A percentile compares a stretch with the other conserved stretches of the same genome.
Conservation (phyloP, 2,888 invertebrate species). For the Sturmia bella region DNA sequence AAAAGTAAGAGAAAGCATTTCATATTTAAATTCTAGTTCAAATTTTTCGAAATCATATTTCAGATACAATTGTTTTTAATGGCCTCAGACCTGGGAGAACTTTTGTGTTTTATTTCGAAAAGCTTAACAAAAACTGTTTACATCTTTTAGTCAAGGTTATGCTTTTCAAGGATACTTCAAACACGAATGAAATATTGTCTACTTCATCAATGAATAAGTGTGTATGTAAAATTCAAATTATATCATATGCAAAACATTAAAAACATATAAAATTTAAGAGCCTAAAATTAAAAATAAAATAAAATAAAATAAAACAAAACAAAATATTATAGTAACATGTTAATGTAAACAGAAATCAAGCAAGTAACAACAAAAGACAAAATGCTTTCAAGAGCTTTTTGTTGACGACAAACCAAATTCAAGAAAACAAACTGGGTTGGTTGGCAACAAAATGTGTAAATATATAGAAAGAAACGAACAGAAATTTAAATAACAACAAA, state of each 20-base stretch:
- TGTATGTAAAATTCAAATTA: too few species aligned
- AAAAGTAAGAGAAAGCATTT: too few species aligned
- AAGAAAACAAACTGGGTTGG: conserved; percentile 27
- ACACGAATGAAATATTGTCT: too few species aligned
- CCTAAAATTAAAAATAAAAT: conserved; percentile 83
- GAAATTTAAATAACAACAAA: conserved; percentile 4
- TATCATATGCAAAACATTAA: too few species aligned
- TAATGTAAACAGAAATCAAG: conserved; percentile 40
- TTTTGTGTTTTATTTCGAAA: too few species aligned
- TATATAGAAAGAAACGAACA: not conserved
- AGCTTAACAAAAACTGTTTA: not conserved
- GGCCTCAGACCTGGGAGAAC: too few species aligned
- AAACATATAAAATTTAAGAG: conserved; percentile 83
- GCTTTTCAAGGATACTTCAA: too few species aligned
- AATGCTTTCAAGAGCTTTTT: not conserved
- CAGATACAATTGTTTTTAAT: too few species aligned
- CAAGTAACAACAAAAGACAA: not conserved
- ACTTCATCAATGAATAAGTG: too few species aligned
- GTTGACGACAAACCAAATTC: not conserved
- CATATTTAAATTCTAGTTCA: too few species aligned
- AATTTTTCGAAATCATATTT: too few species aligned
- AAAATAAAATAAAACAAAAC: conserved; percentile 15
- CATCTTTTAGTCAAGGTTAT: not conserved
- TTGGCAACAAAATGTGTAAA: conserved; percentile 52
- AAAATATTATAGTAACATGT: conserved; percentile 12